Percentiles rank a stretch among this genome's conserved stretches.
phyloP scores from a whole-genome alignment of 2,888 invertebrate genomes.

The Clistopyga incitator region DNA sequence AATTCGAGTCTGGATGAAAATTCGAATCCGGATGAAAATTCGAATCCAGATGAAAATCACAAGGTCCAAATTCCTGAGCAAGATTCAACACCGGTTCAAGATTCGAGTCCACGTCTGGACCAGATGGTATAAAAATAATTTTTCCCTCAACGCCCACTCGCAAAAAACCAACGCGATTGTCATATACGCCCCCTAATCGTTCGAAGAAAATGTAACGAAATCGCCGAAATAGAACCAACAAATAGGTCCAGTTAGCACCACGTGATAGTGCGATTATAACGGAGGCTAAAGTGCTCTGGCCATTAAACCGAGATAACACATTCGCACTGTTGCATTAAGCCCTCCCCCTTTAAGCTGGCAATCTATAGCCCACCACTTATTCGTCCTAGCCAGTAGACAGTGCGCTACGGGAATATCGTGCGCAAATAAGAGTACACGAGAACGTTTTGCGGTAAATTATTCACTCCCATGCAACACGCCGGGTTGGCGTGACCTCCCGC shows the following conservation, averaged over 20 bases:
- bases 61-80: too few relatives aligned
- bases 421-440: constrained; percentile 12
- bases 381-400: not conserved
- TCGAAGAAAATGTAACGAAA: too few relatives aligned
- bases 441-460: constrained; percentile 60
- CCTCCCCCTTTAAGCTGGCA: not conserved
- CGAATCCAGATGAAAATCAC: too few relatives aligned
- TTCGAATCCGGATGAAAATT: too few relatives aligned
- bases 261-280: not conserved
- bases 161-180: too few relatives aligned
- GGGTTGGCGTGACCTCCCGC: constrained; percentile 13
- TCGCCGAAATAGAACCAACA: too few relatives aligned
- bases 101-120: too few relatives aligned
- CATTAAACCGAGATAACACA: not conserved
- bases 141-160: too few relatives aligned
- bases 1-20: too few relatives aligned
- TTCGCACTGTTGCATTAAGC: not conserved
- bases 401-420: not conserved
- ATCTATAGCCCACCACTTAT: constrained; percentile 13
- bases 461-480: constrained; percentile 38
- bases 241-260: not conserved
- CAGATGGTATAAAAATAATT: too few relatives aligned
- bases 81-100: too few relatives aligned
- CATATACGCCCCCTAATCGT: too few relatives aligned
- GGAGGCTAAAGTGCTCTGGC: not conserved